Base-by-base conservation (phyloP, 2,888 invertebrate genomes). In the Spodoptera exigua region DNA sequence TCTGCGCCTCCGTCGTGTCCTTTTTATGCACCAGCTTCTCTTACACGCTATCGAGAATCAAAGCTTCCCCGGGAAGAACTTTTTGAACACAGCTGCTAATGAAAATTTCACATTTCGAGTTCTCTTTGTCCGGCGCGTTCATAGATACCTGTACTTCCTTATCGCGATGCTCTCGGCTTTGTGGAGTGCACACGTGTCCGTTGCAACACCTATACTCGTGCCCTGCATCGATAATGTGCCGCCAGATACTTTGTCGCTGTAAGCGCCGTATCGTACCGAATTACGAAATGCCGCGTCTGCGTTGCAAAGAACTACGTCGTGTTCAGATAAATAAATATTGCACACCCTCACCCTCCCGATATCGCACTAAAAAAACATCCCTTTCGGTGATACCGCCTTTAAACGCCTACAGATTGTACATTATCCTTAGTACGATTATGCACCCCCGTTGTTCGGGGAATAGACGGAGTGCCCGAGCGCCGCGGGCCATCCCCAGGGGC, bases 341-440 rank as follows among this genome's bases (percentile, higher is more conserved):
- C 93, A 92, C 94, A 92, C 94, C 94, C 94, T 94, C 94, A 88
- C 94, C 94, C 94, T 93, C 89, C 81, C 86, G 80, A 89, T 92
- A 89, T 90, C 86, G 90, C 86, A 88, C 90, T 91, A 93, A 94
- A 94, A 93, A 94, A 94, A 94, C 93, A 93, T 94, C 93, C 94
- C 94, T 94, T 93, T 92, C 89, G 88, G 82, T 88, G 89, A 91
- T 90, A 93, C 93, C 89, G 93, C 91, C 93, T 94, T 93, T 94
- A 94, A 94, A 94, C 93, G 94, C 93, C 94, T 94, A 93, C 94
- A 94, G 94, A 94, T 94, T 94, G 94, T 94, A 94, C 93, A 94
- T 93, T 94, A 93, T 94, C 94, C 93, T 93, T 92, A 93, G 92
- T 93, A 90, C 92, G 93, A 94, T 94, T 94, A 94, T 94, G 94